A percentile compares a stretch with the other conserved stretches of the same genome.
Evolutionary conservation across 2,113 vertebrate genomes (phyloP).

Genomic region (Grammomys surdaster): DNA sequence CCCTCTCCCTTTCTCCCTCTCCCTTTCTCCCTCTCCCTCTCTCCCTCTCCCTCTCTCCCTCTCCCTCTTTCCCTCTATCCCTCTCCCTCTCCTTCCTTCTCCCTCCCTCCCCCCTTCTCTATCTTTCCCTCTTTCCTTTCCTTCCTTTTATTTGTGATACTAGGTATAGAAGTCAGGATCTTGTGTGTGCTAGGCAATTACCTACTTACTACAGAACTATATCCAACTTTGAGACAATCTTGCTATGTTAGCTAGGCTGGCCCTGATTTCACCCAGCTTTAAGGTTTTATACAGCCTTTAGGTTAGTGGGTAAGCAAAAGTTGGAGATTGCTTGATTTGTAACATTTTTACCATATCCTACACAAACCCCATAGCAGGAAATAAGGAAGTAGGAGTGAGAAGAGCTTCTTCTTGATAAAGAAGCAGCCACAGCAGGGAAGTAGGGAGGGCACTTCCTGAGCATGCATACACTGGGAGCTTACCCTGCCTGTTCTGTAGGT

Average conservation of each 20-base stretch:
- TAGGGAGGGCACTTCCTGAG: not conserved
- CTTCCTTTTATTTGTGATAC: not conserved
- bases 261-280: not conserved
- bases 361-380: not conserved
- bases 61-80: too few relatives aligned
- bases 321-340: constrained; percentile 42
- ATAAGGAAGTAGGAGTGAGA: not conserved
- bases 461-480: not conserved
- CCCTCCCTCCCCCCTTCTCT: too few relatives aligned
- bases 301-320: not conserved
- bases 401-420: not conserved
- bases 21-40: too few relatives aligned
- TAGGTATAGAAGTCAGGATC: not conserved
- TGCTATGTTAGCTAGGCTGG: not conserved
- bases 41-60: too few relatives aligned
- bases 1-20: too few relatives aligned
- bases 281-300: constrained; percentile 21
- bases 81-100: not conserved
- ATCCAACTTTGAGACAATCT: not conserved
- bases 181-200: not conserved
- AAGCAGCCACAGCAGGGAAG: not conserved
- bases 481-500: not conserved
- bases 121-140: not conserved
- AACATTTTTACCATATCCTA: not conserved
- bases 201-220: not conserved